phyloP scores from a whole-genome alignment of 2,888 invertebrate species.

The Caenorhabditis uteleia region DNA sequence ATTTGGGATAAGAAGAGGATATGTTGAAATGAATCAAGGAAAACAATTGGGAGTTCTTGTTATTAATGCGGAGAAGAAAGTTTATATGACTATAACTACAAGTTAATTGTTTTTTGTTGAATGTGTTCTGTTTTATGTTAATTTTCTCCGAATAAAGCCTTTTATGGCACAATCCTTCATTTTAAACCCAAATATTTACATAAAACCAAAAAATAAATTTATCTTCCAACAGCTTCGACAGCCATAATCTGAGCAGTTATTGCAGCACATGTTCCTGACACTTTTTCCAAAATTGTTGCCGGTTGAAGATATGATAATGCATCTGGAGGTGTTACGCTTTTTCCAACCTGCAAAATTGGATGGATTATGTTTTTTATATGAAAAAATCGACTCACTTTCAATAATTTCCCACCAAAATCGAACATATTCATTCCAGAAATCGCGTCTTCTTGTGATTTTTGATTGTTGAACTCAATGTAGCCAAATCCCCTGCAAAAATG shows the following conservation, averaged over 20 bases:
- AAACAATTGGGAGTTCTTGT: too few relatives aligned
- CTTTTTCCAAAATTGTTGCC: constrained; percentile 86
- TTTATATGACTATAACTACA: too few relatives aligned
- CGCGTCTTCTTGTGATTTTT: constrained; percentile 90
- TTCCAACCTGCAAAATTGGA: constrained; percentile 69
- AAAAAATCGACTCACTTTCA: constrained; percentile 78
- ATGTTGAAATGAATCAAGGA: too few relatives aligned
- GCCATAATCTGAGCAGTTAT: constrained; percentile 94
- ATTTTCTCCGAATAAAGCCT: too few relatives aligned
- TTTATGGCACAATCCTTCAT: too few relatives aligned
- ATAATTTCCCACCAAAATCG: constrained; percentile 93
- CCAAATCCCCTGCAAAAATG: constrained; percentile 85
- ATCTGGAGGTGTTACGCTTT: constrained; percentile 94
- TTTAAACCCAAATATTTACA: too few relatives aligned
- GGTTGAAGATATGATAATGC: constrained; percentile 72
- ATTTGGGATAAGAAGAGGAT: too few relatives aligned
- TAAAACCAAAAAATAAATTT: too few relatives aligned
- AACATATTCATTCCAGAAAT: constrained; percentile 98
- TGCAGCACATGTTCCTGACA: constrained; percentile 89
- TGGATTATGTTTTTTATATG: constrained; percentile 1
- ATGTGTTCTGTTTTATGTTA: too few relatives aligned
- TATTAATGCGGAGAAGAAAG: too few relatives aligned
- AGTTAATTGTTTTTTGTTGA: too few relatives aligned
- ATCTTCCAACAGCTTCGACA: constrained; percentile 42
- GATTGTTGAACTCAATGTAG: constrained; percentile 94